These are phyloP conservation scores for Cryptus armator DNA, from an alignment of 2,888 invertebrate species.

Conservation along the genomic window DNA sequence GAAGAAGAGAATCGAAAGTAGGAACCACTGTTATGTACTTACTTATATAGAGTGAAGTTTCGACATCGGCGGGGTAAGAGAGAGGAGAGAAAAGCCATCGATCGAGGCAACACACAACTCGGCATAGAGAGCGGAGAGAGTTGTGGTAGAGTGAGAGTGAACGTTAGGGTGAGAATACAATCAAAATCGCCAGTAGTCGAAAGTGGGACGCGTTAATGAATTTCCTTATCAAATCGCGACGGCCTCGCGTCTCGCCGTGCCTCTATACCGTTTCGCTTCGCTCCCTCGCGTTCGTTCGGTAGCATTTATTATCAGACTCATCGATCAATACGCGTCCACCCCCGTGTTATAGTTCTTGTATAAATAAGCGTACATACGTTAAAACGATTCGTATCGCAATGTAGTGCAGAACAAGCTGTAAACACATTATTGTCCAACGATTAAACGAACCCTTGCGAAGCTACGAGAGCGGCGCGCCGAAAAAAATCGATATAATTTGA, in stretches of 20 bases:
- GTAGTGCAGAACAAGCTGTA: neutral
- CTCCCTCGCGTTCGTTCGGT: constrained; percentile 47
- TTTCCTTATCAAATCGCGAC: constrained; percentile 81
- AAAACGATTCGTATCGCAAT: neutral
- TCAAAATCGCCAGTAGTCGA: constrained; percentile 61
- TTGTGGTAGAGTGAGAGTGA: too few species aligned
- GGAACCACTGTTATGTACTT: neutral
- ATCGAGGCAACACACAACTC: constrained; percentile 33
- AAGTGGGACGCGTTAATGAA: constrained; percentile 82
- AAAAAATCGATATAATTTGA: too few species aligned
- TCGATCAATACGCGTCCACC: constrained; percentile 54
- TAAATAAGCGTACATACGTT: constrained; percentile 6
- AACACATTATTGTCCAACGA: too few species aligned
- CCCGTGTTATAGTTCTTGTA: constrained; percentile 20
- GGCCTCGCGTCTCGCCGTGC: constrained; percentile 64
- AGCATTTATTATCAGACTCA: constrained; percentile 70
- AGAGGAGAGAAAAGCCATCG: constrained; percentile 8
- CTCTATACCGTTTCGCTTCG: constrained; percentile 36
- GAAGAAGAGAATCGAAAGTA: constrained; percentile 28
- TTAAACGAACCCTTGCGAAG: too few species aligned
- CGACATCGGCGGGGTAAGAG: constrained; percentile 16
- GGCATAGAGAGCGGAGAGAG: neutral
- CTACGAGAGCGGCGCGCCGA: too few species aligned
- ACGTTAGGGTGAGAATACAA: constrained; percentile 23
- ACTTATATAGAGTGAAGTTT: neutral